phyloP scores from a whole-genome alignment of 2,888 invertebrate species.

The Sminthurinus aureus region DNA sequence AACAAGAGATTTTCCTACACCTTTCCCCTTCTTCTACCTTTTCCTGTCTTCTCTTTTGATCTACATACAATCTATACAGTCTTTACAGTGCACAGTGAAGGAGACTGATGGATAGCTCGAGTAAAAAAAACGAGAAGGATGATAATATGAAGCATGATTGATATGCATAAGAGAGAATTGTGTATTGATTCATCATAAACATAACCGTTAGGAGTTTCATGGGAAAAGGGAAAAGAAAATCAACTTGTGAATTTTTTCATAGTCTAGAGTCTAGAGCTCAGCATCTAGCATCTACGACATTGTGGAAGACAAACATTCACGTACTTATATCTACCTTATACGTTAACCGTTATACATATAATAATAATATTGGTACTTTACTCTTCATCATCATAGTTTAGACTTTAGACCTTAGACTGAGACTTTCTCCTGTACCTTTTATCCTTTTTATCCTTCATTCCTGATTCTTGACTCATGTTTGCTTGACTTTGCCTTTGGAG shows the following conservation, averaged over 20 bases:
- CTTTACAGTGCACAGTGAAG: neutral
- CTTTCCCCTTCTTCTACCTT: neutral
- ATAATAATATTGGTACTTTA: neutral
- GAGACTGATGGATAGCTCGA: neutral
- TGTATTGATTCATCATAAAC: constrained; percentile 25
- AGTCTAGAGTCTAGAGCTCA: too few relatives aligned
- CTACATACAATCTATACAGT: too few relatives aligned
- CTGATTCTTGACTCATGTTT: too few relatives aligned
- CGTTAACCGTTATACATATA: neutral
- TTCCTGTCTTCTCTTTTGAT: neutral
- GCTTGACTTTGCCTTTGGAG: too few relatives aligned
- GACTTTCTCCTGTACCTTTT: too few relatives aligned
- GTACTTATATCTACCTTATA: neutral
- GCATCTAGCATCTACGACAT: too few relatives aligned
- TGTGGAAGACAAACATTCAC: too few relatives aligned
- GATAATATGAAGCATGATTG: too few relatives aligned
- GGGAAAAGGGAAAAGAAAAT: constrained; percentile 16
- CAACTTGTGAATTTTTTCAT: constrained; percentile 28
- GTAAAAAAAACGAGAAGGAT: neutral
- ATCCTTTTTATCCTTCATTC: neutral
- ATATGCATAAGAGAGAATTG: neutral
- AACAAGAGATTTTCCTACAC: neutral
- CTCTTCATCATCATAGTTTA: too few relatives aligned
- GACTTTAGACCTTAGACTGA: too few relatives aligned
- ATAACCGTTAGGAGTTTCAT: neutral